Evolutionary conservation across 2,888 invertebrate species (phyloP), one percentile per base, ranked within the genome.

Genomic region (Cloeon dipterum): DNA sequence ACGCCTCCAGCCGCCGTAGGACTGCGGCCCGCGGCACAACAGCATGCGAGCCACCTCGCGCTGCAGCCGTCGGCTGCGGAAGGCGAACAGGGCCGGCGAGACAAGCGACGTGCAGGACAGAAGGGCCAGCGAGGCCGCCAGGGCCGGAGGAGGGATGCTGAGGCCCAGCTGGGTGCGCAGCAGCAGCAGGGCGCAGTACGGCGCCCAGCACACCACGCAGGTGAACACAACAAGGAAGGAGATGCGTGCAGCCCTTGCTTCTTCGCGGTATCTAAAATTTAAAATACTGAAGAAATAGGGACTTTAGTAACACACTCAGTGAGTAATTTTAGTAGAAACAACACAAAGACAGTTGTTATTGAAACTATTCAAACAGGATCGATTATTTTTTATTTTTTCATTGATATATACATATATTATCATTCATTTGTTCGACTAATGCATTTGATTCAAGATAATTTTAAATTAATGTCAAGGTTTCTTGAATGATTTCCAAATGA

Each of bases 251-350:
- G 88, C 83, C 44, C 85, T 68, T 45, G 83, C 79, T 58, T 88
- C 88, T 52, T 88, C 88, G 37, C 83, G 66, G 52, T 85, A 82
- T n/a, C n/a, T n/a, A n/a, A n/a, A n/a, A n/a, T n/a, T n/a, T n/a
- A n/a, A n/a, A n/a, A n/a, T n/a, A n/a, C n/a, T n/a, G n/a, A n/a
- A n/a, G n/a, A n/a, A n/a, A n/a, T n/a, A n/a, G n/a, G n/a, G n/a
- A n/a, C n/a, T n/a, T n/a, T n/a, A n/a, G n/a, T n/a, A n/a, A n/a
- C n/a, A n/a, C n/a, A n/a, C n/a, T n/a, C n/a, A n/a, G n/a, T n/a
- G n/a, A n/a, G n/a, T n/a, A n/a, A n/a, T n/a, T n/a, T n/a, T n/a
- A n/a, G n/a, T n/a, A n/a, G n/a, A n/a, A n/a, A n/a, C n/a, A n/a
- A n/a, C n/a, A n/a, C n/a, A n/a, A n/a, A n/a, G n/a, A n/a, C n/a